A percentile compares a stretch with the other conserved stretches of the same genome.
phyloP scores from a whole-genome alignment of 1,140 invertebrate species.

The Leptoteleia sp. region DNA sequence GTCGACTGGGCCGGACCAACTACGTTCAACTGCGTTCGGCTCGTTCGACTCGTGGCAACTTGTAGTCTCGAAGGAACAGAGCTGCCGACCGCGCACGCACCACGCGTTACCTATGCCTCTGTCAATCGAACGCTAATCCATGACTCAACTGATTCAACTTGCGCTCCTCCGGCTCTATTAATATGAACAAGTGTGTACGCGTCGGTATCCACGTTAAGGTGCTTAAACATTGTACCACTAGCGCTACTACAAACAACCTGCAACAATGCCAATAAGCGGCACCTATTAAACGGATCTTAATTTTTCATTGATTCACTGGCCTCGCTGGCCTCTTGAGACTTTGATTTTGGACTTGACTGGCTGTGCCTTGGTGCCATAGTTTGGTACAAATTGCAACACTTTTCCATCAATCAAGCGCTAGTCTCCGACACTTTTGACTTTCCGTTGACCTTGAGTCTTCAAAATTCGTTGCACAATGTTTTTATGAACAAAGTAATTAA shows the following conservation, averaged over 20 bases:
- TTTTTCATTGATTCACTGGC: conserved; percentile 12
- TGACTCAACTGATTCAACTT: conserved; percentile 68
- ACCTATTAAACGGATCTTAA: conserved; percentile 38
- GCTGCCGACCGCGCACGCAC: conserved; percentile 37
- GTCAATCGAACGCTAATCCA: conserved; percentile 68
- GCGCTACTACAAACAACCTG: conserved; percentile 53
- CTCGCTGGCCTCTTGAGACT: background rate
- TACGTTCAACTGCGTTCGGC: background rate
- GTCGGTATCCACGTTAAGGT: conserved; percentile 63
- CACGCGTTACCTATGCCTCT: conserved; percentile 57
- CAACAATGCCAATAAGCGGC: conserved; percentile 55
- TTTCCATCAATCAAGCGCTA: too few relatives aligned
- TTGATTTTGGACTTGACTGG: background rate
- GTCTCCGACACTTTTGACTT: too few relatives aligned
- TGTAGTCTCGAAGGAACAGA: conserved; percentile 18
- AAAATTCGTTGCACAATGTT: too few relatives aligned
- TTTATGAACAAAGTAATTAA: too few relatives aligned
- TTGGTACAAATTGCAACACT: too few relatives aligned
- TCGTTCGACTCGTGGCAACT: too few relatives aligned
- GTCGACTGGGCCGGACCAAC: too few relatives aligned
- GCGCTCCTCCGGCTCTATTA: conserved; percentile 63
- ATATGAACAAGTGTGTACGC: conserved; percentile 60
- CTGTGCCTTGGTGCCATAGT: too few relatives aligned
- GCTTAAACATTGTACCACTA: conserved; percentile 55
- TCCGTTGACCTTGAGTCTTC: too few relatives aligned